Evolutionary conservation across 2,113 vertebrate genomes (phyloP), one percentile per base, ranked within the genome.

Genomic region (Alexandromys fortis): DNA sequence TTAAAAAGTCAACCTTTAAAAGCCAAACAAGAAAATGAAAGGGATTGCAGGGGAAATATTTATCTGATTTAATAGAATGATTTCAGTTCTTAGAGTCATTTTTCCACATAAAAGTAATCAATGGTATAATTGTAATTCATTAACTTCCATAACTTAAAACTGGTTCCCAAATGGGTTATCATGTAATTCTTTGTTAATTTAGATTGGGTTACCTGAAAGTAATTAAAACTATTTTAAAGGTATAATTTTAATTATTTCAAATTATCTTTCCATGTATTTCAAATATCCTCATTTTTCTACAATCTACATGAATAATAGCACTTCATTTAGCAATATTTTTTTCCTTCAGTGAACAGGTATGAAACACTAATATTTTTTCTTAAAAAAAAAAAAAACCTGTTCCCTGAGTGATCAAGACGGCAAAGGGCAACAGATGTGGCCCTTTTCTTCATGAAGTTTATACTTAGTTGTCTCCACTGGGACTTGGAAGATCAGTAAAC

Each of bases 61-160:
- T 96, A 92, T 65, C 58, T 95, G 73, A 88, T 90, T 96, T 94
- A 94, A 96, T 68, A 89, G 17, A 94, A 89, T 94, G 89, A 68
- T 11, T 97, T 83, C 91, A 96, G 13, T 13, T 92, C n/a, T 95
- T 92, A 92, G 70, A 92, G 95, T 63, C 42, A 91, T 92, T 94
- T 96, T 93, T 89, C 73, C 87, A 85, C 35, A 92, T 93, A 91
- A 94, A 97, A 96, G 49, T 92, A 89, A 95, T 93, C 90, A 96
- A 92, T 93, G 92, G 5, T 90, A 65, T 89, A 96, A 96, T 75
- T 94, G 76, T 55, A 95, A 95, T 55, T 75, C 68, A 95, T 65
- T 95, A 38, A 92, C 61, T 65, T 97, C 24, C 76, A 8, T 45
- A 94, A 30, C 68, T 67, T 78, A 93, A 90, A 89, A 28, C 33